A percentile compares a stretch with the other conserved stretches of the same genome.
phyloP scores from a whole-genome alignment of 2,113 vertebrate species.

The Neotragus moschatus region DNA sequence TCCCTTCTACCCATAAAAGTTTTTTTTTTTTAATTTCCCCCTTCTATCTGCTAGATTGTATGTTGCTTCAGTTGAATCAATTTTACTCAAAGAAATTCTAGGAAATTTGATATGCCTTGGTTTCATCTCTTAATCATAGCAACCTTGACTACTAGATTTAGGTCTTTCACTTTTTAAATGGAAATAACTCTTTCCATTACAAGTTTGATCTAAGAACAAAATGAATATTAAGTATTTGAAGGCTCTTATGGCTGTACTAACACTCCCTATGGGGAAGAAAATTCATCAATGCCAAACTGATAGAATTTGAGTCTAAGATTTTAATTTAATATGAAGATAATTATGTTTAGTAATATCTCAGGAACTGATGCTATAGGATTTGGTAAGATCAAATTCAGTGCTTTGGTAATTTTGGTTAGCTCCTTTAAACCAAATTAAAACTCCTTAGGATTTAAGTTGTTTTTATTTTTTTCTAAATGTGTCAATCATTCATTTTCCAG shows the following conservation, averaged over 20 bases:
- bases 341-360: background rate
- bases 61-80: background rate
- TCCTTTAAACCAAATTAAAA: background rate
- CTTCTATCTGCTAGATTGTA: background rate
- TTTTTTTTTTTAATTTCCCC: no score
- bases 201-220: background rate
- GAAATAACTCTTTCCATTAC: background rate
- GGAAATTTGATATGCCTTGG: background rate
- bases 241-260: background rate
- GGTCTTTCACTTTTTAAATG: background rate
- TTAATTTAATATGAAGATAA: background rate
- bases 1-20: background rate
- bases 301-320: background rate
- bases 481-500: background rate
- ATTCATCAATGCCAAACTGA: background rate
- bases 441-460: background rate
- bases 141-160: background rate
- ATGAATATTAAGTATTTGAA: background rate
- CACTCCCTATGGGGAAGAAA: background rate
- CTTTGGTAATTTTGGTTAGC: background rate
- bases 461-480: background rate
- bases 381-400: background rate
- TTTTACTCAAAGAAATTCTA: background rate
- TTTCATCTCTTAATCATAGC: background rate
- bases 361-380: background rate